Base-by-base conservation (phyloP, 2,113 vertebrate genomes). In the Bubo bubo region DNA sequence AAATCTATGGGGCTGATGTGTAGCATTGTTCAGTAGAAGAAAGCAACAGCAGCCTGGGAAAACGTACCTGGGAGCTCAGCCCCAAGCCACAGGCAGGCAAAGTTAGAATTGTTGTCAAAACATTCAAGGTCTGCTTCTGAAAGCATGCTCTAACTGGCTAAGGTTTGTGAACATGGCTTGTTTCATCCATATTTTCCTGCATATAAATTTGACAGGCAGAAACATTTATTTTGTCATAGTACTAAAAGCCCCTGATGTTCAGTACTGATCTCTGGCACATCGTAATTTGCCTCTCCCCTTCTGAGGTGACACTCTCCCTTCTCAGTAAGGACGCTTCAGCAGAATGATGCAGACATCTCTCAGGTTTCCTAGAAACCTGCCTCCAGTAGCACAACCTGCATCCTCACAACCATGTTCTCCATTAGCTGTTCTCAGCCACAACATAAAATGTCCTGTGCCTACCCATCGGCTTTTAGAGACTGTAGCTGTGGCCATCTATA, bases 211-310 rank as follows among this genome's bases (percentile, higher is more conserved):
- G 85, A 74, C 41, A 18, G n/a, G n/a, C 50, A 80, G 74, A 87
- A 93, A 43, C 35, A 60, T 17, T 74, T 56, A 13, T 87, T 67
- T 56, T 93, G 60, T 74, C 63, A 66, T 68, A 91, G 70, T 43
- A 52, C 45, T 89, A 79, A 88, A 58, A 93, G 73, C 26, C 34
- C 35, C 43, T 75, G 35, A 58, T 14, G 27, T 43, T 88, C 84
- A 62, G 66, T 21, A 64, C 56, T 24, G 37, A 72, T 81, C 59
- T 53, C 73, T 71, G 66, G 18, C 37, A 26, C 2, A 4, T 19
- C 4, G 2, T 26, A 58, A 72, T 59, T 64, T 0, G 0, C 45
- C 45, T 91, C n/a, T 41, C 45, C 9, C 0, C 30, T n/a, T 34
- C 34, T 2, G 4, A 90, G 52, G 43, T 34, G 70, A 89, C 52